phyloP scores from a whole-genome alignment of 2,797 vertebrate species.

The Crypturellus tataupa region DNA sequence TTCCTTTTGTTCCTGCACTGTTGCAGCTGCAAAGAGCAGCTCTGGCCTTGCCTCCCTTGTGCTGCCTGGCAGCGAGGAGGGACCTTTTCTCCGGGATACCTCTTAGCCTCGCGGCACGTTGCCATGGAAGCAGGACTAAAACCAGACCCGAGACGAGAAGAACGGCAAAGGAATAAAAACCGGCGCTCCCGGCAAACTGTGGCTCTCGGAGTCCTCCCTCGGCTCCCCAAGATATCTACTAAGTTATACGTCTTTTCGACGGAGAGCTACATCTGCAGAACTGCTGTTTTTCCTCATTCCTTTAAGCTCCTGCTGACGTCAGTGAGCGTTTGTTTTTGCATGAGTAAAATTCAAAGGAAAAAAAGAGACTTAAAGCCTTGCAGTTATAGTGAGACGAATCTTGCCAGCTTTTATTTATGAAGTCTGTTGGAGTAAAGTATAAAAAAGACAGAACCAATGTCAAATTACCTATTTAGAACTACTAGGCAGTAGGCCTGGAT shows the following conservation, averaged over 20 bases:
- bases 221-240: conserved; percentile 38
- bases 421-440: conserved; percentile 18
- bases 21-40: conserved; percentile 9
- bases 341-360: conserved; percentile 31
- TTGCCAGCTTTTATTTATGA: neutral
- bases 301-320: conserved; percentile 49
- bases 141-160: conserved; percentile 36
- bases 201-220: neutral
- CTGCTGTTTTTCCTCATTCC: neutral
- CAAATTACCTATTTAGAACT: conserved; percentile 25
- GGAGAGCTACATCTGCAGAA: conserved; percentile 23
- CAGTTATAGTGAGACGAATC: conserved; percentile 31
- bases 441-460: conserved; percentile 6
- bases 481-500: neutral
- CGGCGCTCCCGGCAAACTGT: conserved; percentile 9
- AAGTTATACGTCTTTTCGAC: conserved; percentile 33
- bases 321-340: conserved; percentile 49
- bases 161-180: conserved; percentile 54
- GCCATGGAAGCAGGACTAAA: conserved; percentile 71
- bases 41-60: conserved; percentile 14
- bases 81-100: conserved; percentile 46
- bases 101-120: conserved; percentile 68
- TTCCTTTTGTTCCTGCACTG: neutral
- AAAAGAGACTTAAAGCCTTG: conserved; percentile 32
- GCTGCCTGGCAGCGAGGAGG: conserved; percentile 15